phyloP scores from a whole-genome alignment of 2,113 vertebrate species.

The Sorex fumeus region DNA sequence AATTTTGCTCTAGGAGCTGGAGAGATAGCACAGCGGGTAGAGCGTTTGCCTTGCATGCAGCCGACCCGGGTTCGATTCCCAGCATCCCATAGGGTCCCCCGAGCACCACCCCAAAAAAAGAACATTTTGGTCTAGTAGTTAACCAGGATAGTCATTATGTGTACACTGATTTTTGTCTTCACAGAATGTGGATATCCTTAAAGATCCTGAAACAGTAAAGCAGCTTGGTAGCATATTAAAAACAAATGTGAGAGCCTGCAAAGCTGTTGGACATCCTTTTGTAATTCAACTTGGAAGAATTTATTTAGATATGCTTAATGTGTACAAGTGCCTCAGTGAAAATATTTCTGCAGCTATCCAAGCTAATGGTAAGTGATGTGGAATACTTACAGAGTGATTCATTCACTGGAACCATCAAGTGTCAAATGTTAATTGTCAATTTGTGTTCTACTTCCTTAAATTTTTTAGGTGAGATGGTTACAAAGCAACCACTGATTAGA shows the following conservation, averaged over 20 bases:
- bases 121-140: conserved; percentile 16
- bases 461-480: conserved; percentile 97
- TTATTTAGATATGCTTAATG: conserved; percentile 99
- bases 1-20: conserved; percentile 37
- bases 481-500: conserved; percentile 98
- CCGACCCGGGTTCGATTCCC: no score
- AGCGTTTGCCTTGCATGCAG: no score
- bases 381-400: conserved; percentile 89
- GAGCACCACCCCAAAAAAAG: no score
- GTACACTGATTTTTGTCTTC: conserved; percentile 3
- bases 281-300: conserved; percentile 99
- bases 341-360: conserved; percentile 99
- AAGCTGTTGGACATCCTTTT: conserved; percentile 98
- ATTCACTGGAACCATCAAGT: conserved; percentile 36
- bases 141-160: background rate
- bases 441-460: conserved; percentile 2
- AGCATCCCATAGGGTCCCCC: no score
- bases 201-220: conserved; percentile 99
- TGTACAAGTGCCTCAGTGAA: conserved; percentile 99
- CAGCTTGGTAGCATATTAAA: conserved; percentile 99
- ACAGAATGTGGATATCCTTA: conserved; percentile 99
- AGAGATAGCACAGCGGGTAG: no score
- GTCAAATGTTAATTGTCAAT: background rate
- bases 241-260: conserved; percentile 98
- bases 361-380: conserved; percentile 93